Percentiles rank a stretch among this genome's conserved stretches.
Conservation (phyloP, 2,113 vertebrate species). For the Calypte anna region DNA sequence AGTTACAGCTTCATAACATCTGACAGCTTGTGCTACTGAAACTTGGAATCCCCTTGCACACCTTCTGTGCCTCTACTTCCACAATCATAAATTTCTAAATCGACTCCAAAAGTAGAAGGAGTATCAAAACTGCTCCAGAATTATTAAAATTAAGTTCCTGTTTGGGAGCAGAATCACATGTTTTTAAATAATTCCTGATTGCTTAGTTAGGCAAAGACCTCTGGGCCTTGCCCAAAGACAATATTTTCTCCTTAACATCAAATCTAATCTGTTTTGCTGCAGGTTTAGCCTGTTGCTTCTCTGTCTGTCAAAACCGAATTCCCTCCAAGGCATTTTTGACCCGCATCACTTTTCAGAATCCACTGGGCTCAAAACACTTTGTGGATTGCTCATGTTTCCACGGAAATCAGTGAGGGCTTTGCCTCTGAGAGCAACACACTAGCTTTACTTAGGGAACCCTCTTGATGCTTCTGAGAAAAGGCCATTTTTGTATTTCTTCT, state of each 20-base stretch:
- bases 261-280: not conserved
- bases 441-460: not conserved
- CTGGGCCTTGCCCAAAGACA: not conserved
- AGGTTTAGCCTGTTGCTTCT: not conserved
- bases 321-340: not conserved
- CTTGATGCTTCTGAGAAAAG: not conserved
- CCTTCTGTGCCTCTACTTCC: not conserved
- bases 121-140: not conserved
- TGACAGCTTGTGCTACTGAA: not conserved
- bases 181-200: not conserved
- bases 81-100: not conserved
- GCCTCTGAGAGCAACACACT: not conserved
- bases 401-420: not conserved
- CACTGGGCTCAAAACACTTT: not conserved
- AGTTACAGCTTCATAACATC: not conserved
- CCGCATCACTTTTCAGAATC: not conserved
- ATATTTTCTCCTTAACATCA: not conserved
- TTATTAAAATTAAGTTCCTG: not conserved
- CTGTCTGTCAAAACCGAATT: not conserved
- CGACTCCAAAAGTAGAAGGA: rapidly evolving
- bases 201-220: not conserved
- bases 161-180: not conserved
- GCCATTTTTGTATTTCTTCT: not conserved
- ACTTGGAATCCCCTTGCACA: not conserved
- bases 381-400: not conserved